Evolutionary conservation across 1,140 invertebrate genomes (phyloP).

Genomic region (Papilio polytes): DNA sequence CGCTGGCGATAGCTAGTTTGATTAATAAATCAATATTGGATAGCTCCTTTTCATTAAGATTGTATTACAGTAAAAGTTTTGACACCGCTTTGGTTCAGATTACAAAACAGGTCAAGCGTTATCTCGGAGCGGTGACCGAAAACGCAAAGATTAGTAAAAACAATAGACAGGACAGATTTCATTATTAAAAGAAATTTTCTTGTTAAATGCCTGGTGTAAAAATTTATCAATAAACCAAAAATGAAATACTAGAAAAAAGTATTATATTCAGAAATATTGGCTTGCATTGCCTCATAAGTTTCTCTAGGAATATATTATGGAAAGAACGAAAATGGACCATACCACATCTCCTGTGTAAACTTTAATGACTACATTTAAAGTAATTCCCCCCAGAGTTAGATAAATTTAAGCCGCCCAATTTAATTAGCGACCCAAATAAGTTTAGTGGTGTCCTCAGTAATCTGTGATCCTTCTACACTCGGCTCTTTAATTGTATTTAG

Average conservation of each 20-base stretch:
- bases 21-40: not conserved
- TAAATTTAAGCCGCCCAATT: slow-evolving; percentile 10
- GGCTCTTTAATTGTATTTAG: slow-evolving; percentile 5
- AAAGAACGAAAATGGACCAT: not conserved
- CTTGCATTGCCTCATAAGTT: too few species aligned
- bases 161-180: slow-evolving; percentile 4
- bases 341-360: not conserved
- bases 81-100: slow-evolving; percentile 11
- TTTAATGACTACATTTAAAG: not conserved
- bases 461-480: not conserved
- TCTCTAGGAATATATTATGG: too few species aligned
- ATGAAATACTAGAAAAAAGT: too few species aligned
- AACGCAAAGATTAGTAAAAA: not conserved
- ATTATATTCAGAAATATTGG: too few species aligned
- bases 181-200: not conserved
- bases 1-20: too few species aligned
- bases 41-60: not conserved
- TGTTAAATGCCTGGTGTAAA: too few species aligned
- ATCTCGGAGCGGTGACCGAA: not conserved
- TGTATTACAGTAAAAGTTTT: slow-evolving; percentile 10
- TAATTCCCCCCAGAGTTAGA: not conserved
- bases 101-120: slow-evolving; percentile 8
- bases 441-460: not conserved
- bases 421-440: slow-evolving; percentile 19
- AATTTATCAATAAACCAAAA: too few species aligned